These are phyloP conservation scores for Spodoptera exigua DNA, from an alignment of 2,888 invertebrate species.

Conservation along the genomic window DNA sequence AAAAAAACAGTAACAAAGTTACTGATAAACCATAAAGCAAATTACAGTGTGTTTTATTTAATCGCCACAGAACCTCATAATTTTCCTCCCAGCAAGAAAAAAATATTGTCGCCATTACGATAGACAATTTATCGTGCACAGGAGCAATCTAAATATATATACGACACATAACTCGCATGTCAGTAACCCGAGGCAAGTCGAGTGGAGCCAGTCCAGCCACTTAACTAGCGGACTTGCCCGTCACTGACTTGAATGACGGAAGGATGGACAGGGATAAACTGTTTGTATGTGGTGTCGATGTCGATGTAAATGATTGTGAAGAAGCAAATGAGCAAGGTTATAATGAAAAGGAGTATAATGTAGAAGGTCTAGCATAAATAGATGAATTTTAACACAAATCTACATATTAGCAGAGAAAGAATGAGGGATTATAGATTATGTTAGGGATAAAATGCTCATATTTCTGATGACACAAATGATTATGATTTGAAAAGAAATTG, in stretches of 20 bases:
- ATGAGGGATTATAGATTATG: no score
- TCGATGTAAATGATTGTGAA: background rate
- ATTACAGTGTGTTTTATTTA: no score
- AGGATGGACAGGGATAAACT: constrained; percentile 53
- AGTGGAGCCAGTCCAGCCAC: constrained; percentile 29
- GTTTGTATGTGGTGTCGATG: constrained; percentile 14
- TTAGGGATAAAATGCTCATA: no score
- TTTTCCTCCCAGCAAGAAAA: background rate
- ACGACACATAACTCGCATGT: constrained; percentile 50
- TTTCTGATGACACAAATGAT: no score
- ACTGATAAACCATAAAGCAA: no score
- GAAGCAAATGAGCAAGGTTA: background rate
- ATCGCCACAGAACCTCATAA: background rate
- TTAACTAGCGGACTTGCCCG: constrained; percentile 30
- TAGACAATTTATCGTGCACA: constrained; percentile 29
- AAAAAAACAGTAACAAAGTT: no score
- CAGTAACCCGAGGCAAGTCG: constrained; percentile 48
- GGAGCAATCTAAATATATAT: constrained; percentile 45
- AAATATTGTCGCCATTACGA: constrained; percentile 19
- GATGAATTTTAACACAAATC: no score
- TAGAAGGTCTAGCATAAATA: no score
- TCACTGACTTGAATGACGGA: constrained; percentile 52
- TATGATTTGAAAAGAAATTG: no score
- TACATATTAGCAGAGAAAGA: no score
- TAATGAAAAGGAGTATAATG: no score